These are phyloP conservation scores for Caenorhabditis latens DNA, from an alignment of 1,140 invertebrate genomes.

Conservation along the genomic window DNA sequence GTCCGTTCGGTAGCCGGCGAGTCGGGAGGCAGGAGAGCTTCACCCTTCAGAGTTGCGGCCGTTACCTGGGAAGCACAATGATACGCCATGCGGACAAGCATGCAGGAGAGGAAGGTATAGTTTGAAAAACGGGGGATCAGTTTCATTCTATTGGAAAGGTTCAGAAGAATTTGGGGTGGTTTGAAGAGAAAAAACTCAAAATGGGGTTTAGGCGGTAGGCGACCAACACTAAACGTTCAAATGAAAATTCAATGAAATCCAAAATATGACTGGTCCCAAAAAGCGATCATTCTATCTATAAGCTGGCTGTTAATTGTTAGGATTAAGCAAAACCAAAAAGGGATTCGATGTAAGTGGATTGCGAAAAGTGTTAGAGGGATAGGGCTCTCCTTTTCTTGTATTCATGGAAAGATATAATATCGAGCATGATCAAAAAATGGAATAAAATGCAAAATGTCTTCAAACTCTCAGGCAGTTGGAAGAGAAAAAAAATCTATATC, in stretches of 20 bases:
- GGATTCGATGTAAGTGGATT: not conserved
- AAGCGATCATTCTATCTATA: slow-evolving; percentile 46
- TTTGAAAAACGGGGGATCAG: not conserved
- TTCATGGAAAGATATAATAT: not conserved
- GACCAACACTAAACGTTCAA: slow-evolving; percentile 54
- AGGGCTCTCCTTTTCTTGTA: not conserved
- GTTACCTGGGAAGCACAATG: slow-evolving; percentile 63
- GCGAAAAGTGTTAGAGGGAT: slow-evolving; percentile 26
- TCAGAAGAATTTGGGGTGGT: not conserved
- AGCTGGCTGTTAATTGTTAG: slow-evolving; percentile 33
- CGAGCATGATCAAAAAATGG: not conserved
- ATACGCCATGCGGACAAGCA: slow-evolving; percentile 58
- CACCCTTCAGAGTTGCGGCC: slow-evolving; percentile 61
- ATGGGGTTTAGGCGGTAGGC: slow-evolving; percentile 48
- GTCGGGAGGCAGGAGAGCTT: slow-evolving; percentile 58
- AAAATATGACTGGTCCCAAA: slow-evolving; percentile 16
- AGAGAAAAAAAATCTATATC: not conserved
- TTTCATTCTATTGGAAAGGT: slow-evolving; percentile 14
- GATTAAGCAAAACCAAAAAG: slow-evolving; percentile 28
- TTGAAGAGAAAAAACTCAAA: slow-evolving; percentile 11
- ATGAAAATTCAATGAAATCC: slow-evolving; percentile 32
- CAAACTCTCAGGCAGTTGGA: slow-evolving; percentile 13
- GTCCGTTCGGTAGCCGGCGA: slow-evolving; percentile 50
- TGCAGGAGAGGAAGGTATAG: slow-evolving; percentile 31
- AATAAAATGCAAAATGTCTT: not conserved